Conservation (phyloP, 2,888 invertebrate species). For the Brenthis ino region DNA sequence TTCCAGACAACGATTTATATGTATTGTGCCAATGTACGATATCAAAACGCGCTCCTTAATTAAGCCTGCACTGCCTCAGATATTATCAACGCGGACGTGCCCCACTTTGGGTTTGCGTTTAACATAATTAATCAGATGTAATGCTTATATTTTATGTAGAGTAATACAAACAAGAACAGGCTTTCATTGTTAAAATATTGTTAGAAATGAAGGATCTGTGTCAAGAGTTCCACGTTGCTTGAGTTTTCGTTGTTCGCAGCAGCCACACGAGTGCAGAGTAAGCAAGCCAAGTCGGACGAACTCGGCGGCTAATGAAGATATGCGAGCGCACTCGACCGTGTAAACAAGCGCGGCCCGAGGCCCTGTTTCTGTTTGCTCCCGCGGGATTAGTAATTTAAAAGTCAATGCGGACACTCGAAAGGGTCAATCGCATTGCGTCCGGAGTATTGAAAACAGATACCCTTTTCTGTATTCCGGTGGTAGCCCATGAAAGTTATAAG, state of each 20-base stretch:
- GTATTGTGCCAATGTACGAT: constrained; percentile 44
- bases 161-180: constrained; percentile 2
- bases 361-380: constrained; percentile 74
- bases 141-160: constrained; percentile 2
- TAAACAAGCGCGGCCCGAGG: constrained; percentile 72
- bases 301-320: constrained; percentile 73
- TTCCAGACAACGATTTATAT: constrained; percentile 72
- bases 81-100: constrained; percentile 55
- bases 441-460: constrained; percentile 81
- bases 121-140: constrained; percentile 20
- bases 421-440: constrained; percentile 78
- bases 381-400: constrained; percentile 83
- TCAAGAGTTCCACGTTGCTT: constrained; percentile 44
- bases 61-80: constrained; percentile 58
- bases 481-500: constrained; percentile 81
- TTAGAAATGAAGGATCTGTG: constrained; percentile 44
- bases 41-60: constrained; percentile 63
- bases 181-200: constrained; percentile 26
- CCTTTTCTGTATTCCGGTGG: constrained; percentile 81
- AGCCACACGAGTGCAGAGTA: constrained; percentile 65
- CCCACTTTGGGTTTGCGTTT: constrained; percentile 7
- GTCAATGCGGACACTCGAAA: constrained; percentile 82
- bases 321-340: constrained; percentile 77
- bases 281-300: constrained; percentile 55
- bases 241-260: constrained; percentile 44